phyloP scores from a whole-genome alignment of 2,113 vertebrate genomes.

The Lagopus muta region DNA sequence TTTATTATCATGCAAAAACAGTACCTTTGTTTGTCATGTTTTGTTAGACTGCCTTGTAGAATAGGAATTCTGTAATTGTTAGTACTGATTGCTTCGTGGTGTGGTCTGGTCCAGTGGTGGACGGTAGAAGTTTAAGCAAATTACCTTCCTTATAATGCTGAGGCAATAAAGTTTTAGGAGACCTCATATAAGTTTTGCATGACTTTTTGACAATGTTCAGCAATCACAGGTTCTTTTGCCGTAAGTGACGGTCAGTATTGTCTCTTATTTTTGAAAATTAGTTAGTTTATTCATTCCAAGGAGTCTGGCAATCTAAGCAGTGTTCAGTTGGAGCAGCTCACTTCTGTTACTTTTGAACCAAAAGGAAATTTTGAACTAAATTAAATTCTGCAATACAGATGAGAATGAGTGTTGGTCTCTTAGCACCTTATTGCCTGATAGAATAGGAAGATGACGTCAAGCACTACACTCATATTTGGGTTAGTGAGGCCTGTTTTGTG shows the following conservation, averaged over 20 bases:
- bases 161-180: neutral
- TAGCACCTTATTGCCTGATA: neutral
- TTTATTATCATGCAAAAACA: neutral
- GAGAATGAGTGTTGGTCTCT: neutral
- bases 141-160: neutral
- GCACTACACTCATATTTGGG: accelerated
- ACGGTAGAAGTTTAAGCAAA: neutral
- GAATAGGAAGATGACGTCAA: neutral
- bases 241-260: neutral
- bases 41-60: neutral
- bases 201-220: neutral
- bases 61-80: neutral
- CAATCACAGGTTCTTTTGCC: neutral
- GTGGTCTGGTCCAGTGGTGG: neutral
- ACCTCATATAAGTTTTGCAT: neutral
- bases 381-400: neutral
- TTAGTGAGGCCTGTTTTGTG: neutral
- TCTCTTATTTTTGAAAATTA: neutral
- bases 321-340: neutral
- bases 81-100: neutral
- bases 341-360: neutral
- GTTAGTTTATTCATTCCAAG: neutral
- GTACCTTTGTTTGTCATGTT: neutral
- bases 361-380: neutral
- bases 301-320: neutral